phyloP scores from a whole-genome alignment of 2,888 invertebrate species.

The Drosophila birchii region DNA sequence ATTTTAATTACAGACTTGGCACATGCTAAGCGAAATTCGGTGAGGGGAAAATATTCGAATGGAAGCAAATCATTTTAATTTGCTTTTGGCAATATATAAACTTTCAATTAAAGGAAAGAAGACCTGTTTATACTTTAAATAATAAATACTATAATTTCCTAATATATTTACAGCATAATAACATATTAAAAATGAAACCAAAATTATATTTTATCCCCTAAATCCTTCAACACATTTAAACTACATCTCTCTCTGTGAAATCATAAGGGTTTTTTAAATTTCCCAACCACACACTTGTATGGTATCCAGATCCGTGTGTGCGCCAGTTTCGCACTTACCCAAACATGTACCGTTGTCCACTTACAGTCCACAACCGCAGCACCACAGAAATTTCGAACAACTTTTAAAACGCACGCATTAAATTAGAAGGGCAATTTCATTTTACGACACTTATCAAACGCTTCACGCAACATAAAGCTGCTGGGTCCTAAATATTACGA shows the following conservation, averaged over 20 bases:
- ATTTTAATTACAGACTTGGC: background rate
- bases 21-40: background rate
- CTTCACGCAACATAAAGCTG: slow-evolving; percentile 45
- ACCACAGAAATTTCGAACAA: slow-evolving; percentile 14
- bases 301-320: background rate
- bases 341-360: slow-evolving; percentile 2
- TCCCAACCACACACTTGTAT: slow-evolving; percentile 10
- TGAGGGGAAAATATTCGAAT: background rate
- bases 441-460: slow-evolving; percentile 51
- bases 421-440: slow-evolving; percentile 38
- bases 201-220: background rate
- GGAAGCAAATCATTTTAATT: too few species aligned
- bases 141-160: background rate
- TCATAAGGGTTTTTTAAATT: background rate
- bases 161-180: background rate
- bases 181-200: background rate
- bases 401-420: slow-evolving; percentile 15
- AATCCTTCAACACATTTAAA: background rate
- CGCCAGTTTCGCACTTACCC: background rate
- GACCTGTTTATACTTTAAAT: background rate
- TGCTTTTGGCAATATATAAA: background rate
- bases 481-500: slow-evolving; percentile 13
- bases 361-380: slow-evolving; percentile 12
- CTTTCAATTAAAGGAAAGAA: background rate
- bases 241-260: background rate